phyloP scores from a whole-genome alignment of 2,797 vertebrate species.

The Hemibagrus guttatus region DNA sequence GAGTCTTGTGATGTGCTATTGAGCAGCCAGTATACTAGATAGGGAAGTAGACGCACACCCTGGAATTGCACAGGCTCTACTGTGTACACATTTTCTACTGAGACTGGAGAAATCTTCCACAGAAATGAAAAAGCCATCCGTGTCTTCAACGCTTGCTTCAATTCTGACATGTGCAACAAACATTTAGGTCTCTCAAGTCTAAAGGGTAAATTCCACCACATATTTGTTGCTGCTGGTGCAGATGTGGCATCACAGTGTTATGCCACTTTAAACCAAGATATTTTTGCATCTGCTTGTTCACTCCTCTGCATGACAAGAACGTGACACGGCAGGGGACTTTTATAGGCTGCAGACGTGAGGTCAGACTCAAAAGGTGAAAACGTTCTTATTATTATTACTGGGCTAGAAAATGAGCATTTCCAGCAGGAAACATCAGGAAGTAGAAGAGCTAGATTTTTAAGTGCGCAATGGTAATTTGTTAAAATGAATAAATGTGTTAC shows the following conservation, averaged over 20 bases:
- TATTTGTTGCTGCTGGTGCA: neutral
- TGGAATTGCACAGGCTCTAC: neutral
- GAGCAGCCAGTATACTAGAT: neutral
- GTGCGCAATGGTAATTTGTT: neutral
- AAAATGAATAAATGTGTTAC: neutral
- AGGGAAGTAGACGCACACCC: neutral
- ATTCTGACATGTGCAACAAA: neutral
- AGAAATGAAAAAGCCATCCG: neutral
- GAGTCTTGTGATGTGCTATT: neutral
- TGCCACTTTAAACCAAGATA: neutral
- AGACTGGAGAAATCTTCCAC: neutral
- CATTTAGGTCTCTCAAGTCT: neutral
- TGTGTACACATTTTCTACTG: neutral
- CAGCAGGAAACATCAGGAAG: too few relatives aligned
- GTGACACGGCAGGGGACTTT: neutral
- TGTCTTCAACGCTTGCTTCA: neutral
- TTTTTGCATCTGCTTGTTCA: neutral
- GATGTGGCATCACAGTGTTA: neutral
- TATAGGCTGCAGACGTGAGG: too few relatives aligned
- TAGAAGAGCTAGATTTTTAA: neutral
- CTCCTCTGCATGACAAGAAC: neutral
- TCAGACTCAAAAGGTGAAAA: neutral
- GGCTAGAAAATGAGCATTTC: neutral
- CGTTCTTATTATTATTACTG: neutral
- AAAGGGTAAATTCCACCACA: neutral